Conservation (phyloP, 92 coral and sea anemone species). For the Epizoanthus illoricatus region DNA sequence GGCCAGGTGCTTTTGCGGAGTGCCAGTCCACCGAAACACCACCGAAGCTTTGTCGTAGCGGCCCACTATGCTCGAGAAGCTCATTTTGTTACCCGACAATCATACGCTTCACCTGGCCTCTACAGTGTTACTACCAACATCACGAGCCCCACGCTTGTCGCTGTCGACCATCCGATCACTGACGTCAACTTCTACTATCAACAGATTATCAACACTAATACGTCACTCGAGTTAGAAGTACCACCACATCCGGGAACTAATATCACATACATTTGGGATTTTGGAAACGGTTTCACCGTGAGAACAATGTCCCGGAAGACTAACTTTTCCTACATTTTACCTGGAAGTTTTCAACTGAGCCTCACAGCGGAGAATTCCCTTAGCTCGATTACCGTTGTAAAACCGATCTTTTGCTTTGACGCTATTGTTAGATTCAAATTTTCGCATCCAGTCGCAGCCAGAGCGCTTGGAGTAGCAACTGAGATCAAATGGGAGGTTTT, state of each 20-base stretch:
- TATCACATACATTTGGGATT: slow-evolving; percentile 78
- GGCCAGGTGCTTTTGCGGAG: slow-evolving; percentile 68
- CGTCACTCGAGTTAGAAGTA: slow-evolving; percentile 52
- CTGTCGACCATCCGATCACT: slow-evolving; percentile 70
- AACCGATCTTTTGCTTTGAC: slow-evolving; percentile 53
- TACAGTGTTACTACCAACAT: slow-evolving; percentile 67
- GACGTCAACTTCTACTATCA: slow-evolving; percentile 55
- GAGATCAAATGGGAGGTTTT: slow-evolving; percentile 68
- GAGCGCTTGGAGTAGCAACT: slow-evolving; percentile 67
- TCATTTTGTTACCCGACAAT: slow-evolving; percentile 67
- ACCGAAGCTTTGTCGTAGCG: slow-evolving; percentile 66
- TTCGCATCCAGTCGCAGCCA: slow-evolving; percentile 62
- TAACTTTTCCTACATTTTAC: slow-evolving; percentile 53
- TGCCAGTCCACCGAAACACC: slow-evolving; percentile 46
- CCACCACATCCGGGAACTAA: slow-evolving; percentile 73
- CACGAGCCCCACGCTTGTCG: slow-evolving; percentile 53
- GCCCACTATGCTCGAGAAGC: slow-evolving; percentile 81
- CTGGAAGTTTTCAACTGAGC: slow-evolving; percentile 58
- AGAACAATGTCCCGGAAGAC: slow-evolving; percentile 46
- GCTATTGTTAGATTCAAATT: slow-evolving; percentile 63
- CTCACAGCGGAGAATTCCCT: slow-evolving; percentile 80
- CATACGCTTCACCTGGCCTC: slow-evolving; percentile 67
- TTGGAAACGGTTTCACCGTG: slow-evolving; percentile 66
- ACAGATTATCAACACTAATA: slow-evolving; percentile 59
- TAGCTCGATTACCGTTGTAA: slow-evolving; percentile 40